phyloP scores from a whole-genome alignment of 2,797 vertebrate genomes.

The Danio tinwini region DNA sequence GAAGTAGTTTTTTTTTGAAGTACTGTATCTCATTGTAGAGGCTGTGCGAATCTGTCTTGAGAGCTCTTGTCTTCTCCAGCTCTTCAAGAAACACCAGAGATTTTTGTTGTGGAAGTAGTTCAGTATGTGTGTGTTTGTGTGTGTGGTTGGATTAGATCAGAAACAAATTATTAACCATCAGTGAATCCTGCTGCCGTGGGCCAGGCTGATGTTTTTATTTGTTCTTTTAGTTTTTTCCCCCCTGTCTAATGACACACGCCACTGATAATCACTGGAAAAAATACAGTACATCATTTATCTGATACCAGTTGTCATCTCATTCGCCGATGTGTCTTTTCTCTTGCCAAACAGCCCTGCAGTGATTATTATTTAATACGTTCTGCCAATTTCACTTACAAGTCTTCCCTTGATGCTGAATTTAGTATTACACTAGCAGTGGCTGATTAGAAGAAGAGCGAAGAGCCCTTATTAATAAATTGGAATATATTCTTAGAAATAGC shows the following conservation, averaged over 20 bases:
- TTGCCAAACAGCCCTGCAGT: slow-evolving; percentile 25
- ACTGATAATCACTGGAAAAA: slow-evolving; percentile 6
- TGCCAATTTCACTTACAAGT: slow-evolving; percentile 14
- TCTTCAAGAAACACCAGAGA: slow-evolving; percentile 37
- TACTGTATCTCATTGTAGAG: slow-evolving; percentile 8
- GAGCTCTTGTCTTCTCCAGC: slow-evolving; percentile 15
- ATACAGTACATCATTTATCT: slow-evolving; percentile 25
- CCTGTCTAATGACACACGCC: not conserved
- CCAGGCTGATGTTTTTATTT: not conserved
- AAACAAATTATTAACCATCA: slow-evolving; percentile 23
- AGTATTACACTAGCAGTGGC: not conserved
- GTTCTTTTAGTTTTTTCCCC: slow-evolving; percentile 10
- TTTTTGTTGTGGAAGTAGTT: slow-evolving; percentile 26
- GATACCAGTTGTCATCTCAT: slow-evolving; percentile 27
- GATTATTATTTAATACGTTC: slow-evolving; percentile 21
- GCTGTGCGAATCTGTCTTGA: slow-evolving; percentile 22
- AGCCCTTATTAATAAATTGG: slow-evolving; percentile 1
- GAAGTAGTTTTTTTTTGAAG: slow-evolving; percentile 25
- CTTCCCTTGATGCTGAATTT: not conserved
- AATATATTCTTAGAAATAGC: slow-evolving; percentile 10
- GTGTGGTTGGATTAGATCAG: slow-evolving; percentile 2
- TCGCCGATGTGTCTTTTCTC: slow-evolving; percentile 12
- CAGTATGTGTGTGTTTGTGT: not conserved
- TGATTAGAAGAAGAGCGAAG: not conserved
- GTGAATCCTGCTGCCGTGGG: not conserved